Evolutionary conservation across 1,140 invertebrate species (phyloP), one percentile per base, ranked within the genome.

Genomic region (Temnothorax nylanderi): DNA sequence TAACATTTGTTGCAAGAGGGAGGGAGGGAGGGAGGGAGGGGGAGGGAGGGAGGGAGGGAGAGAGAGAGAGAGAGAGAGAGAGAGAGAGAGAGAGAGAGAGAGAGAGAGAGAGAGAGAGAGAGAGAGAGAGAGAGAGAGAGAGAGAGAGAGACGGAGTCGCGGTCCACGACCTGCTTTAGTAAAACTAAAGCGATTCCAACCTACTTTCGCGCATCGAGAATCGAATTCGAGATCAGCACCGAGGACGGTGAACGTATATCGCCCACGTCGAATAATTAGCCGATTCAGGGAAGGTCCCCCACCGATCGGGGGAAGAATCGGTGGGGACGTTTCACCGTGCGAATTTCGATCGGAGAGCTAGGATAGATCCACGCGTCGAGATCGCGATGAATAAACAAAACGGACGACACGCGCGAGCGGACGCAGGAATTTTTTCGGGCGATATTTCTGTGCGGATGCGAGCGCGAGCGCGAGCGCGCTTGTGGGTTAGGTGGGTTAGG

Each of bases 111-210:
- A n/a, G n/a, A n/a, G n/a, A n/a, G n/a, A n/a, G n/a, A n/a, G n/a
- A n/a, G n/a, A n/a, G n/a, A n/a, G n/a, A n/a, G n/a, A n/a, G n/a
- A n/a, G n/a, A n/a, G n/a, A 65, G 32, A 65, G 34, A 6, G 1
- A 13, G 11, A 2, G 18, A 41, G 37, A 21, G 64, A n/a, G 34
- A 67, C 3, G 10, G 18, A 41, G 64, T n/a, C 7, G 11, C 49
- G n/a, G 77, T 84, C 85, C 92, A 92, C 90, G 92, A 92, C 90
- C 91, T 84, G 91, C 87, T 93, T 92, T 88, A 90, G 87, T 89
- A 87, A 93, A 91, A 89, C 89, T 26, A 26, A 26, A 26, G 76
- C 86, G 90, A 89, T 78, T 89, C 26, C 90, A 90, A 90, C 69
- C 91, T 89, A 92, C 87, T 88, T 91, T 87, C 91, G 74, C 78